Conservation (phyloP, 2,888 invertebrate genomes). For the Caradrina kadenii region DNA sequence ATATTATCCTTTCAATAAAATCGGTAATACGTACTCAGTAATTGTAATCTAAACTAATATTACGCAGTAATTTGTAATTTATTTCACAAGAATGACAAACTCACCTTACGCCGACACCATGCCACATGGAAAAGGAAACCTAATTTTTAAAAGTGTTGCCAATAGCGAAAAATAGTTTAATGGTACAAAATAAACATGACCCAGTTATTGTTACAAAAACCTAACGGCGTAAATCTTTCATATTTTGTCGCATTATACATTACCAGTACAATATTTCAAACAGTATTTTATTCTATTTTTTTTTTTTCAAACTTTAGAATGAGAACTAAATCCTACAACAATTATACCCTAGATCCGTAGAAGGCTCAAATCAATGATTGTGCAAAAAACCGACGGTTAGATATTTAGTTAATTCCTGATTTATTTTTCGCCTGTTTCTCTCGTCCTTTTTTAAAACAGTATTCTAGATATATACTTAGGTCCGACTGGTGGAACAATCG, state of each 20-base stretch:
- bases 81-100: constrained; percentile 74
- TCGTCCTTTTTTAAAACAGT: too few species aligned
- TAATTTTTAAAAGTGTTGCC: constrained; percentile 23
- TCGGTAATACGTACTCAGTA: constrained; percentile 27
- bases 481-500: too few species aligned
- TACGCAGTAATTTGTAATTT: constrained; percentile 67
- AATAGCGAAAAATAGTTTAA: constrained; percentile 27
- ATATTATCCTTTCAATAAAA: constrained; percentile 18
- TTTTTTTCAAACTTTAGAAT: too few species aligned
- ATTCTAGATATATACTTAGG: too few species aligned
- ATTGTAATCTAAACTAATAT: constrained; percentile 51
- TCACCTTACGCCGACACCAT: constrained; percentile 90
- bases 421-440: too few species aligned
- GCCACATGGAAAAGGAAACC: constrained; percentile 87
- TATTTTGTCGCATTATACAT: constrained; percentile 12
- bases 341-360: too few species aligned
- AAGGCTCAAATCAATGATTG: too few species aligned
- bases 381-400: too few species aligned
- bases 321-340: too few species aligned
- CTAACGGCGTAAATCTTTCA: rapidly evolving
- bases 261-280: constrained; percentile 2
- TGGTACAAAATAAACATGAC: constrained; percentile 8
- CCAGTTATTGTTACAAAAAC: too few species aligned
- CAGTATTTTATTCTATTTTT: constrained; percentile 5
- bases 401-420: too few species aligned